Conservation (phyloP, 2,113 vertebrate genomes). For the Nerophis ophidion region DNA sequence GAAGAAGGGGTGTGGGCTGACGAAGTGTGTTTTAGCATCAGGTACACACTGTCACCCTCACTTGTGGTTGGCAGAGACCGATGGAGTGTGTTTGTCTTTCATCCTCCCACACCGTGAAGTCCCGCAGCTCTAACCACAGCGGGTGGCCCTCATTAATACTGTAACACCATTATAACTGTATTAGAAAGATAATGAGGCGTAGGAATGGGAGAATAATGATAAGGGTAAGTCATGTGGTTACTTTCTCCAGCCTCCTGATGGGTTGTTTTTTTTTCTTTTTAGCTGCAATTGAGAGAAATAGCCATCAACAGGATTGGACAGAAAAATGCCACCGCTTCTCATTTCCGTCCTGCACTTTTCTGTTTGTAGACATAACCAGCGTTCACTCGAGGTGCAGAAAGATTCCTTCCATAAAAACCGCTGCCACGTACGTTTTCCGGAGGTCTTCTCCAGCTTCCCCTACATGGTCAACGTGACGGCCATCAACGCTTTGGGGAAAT, state of each 20-base stretch:
- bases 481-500: conserved; percentile 84
- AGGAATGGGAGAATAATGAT: not conserved
- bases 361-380: conserved; percentile 79
- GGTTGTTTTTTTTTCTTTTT: not conserved
- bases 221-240: not conserved
- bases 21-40: too few relatives aligned
- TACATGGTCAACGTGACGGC: conserved; percentile 92
- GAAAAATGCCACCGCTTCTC: conserved; percentile 1
- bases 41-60: not conserved
- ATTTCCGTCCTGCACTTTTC: not conserved
- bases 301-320: too few relatives aligned
- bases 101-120: conserved; percentile 31
- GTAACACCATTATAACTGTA: conserved; percentile 16
- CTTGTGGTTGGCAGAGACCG: not conserved
- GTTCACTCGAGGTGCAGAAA: conserved; percentile 81
- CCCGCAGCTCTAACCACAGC: conserved; percentile 19
- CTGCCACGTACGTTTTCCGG: conserved; percentile 87
- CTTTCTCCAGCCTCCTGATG: not conserved
- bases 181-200: conserved; percentile 30
- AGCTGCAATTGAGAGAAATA: not conserved
- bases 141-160: conserved; percentile 34
- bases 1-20: not conserved
- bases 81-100: conserved; percentile 10
- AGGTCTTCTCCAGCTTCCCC: conserved; percentile 88
- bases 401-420: conserved; percentile 87